These are phyloP conservation scores for Patella ulyssiponensis DNA, from an alignment of 2,888 invertebrate species.

Conservation along the genomic window DNA sequence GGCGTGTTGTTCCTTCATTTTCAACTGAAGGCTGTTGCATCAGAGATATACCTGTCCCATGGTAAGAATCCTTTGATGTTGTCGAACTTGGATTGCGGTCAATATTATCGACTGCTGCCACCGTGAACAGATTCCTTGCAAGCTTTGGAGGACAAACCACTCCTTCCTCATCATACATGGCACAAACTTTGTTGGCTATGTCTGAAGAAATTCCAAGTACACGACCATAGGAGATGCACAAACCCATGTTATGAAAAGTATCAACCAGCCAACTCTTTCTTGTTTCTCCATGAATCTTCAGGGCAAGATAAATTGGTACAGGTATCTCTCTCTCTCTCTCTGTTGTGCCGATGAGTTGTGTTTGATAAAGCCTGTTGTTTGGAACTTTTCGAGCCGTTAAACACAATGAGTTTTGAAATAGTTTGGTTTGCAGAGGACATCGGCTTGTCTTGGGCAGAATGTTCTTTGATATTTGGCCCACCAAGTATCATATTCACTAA, in stretches of 20 bases:
- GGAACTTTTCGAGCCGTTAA: background rate
- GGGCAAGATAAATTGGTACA: constrained; percentile 28
- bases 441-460: background rate
- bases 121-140: constrained; percentile 24
- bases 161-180: constrained; percentile 20
- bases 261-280: constrained; percentile 10
- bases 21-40: constrained; percentile 25
- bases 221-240: background rate
- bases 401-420: constrained; percentile 1
- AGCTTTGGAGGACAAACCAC: constrained; percentile 24
- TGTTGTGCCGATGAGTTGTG: constrained; percentile 15
- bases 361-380: background rate
- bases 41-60: constrained; percentile 34
- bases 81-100: constrained; percentile 34
- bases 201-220: background rate
- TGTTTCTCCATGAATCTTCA: constrained; percentile 8
- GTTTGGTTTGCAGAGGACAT: constrained; percentile 14
- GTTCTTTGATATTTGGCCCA: constrained; percentile 14
- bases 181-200: background rate
- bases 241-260: constrained; percentile 11
- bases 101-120: constrained; percentile 32
- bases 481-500: constrained; percentile 10
- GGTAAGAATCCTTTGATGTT: constrained; percentile 30
- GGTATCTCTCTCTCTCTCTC: constrained; percentile 28
- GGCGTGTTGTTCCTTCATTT: background rate